Base-by-base conservation (phyloP, 2,888 invertebrate genomes). In the Onchidella celtica region DNA sequence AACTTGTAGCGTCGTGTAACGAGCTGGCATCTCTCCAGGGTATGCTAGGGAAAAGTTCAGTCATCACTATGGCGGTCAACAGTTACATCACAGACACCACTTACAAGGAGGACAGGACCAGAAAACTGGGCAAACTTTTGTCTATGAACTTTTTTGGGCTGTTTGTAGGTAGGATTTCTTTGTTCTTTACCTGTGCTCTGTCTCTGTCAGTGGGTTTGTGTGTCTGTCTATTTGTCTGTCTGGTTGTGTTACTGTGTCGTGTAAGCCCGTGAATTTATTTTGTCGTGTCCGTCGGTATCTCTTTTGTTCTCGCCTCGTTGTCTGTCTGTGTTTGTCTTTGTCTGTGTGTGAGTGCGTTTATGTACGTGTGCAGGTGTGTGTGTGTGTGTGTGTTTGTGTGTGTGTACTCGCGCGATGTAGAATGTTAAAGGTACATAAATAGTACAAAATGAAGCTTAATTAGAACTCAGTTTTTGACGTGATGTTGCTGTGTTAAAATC, bases 61-160 rank as follows among this genome's bases (percentile, higher is more conserved):
- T 93, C 4, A 91, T 93, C 27, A 92, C 92, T 29, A 93, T 93
- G 93, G 92, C 93, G 0, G 91, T 92, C 0, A 91, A 93, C 87
- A 92, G 92, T 75, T 92, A 93, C 84, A 89, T 92, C 21, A 86
- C 92, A 4, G 93, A 93, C 79, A 88, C 90, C 24, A 91, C 90
- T 4, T 87, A 88, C 79, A 84, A 85, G 38, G 90, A 89, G 21
- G 87, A 91, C 38, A 83, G 93, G 17, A 93, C 93, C 0, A 81
- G 86, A 38, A 87, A 89, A 47, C 85, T 93, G 34, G 92, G 92
- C 0, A 88, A 88, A 38, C 88, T 93, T 11, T 85, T 93, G 69
- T 90, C 92, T 1, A 93, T 92, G 91, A 93, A 91, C 81, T 92
- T 91, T 83, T 91, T 93, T 73, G 93, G 93, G 2, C 86, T 91